A percentile compares a stretch with the other conserved stretches of the same genome.
These are phyloP conservation scores for Telenomus remus DNA, from an alignment of 1,140 invertebrate genomes.

Conservation along the genomic window DNA sequence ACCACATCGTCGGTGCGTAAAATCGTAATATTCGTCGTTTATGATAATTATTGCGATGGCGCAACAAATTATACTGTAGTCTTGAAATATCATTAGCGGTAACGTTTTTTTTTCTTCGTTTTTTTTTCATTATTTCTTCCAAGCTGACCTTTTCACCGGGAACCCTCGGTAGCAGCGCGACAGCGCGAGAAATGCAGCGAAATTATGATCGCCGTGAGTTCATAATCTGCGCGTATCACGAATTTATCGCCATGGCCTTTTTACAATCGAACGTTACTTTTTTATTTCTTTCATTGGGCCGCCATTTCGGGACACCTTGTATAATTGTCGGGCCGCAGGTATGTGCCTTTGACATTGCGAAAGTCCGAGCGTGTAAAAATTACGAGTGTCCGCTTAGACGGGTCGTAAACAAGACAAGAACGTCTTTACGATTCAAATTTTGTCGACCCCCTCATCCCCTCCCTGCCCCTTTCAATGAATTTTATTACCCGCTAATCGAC, in stretches of 20 bases:
- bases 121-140: no score
- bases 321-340: constrained; percentile 14
- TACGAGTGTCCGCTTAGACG: constrained; percentile 47
- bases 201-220: constrained; percentile 12
- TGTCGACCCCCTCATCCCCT: constrained; percentile 27
- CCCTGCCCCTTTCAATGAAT: constrained; percentile 30
- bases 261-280: constrained; percentile 3
- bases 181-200: constrained; percentile 36
- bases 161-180: constrained; percentile 32
- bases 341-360: constrained; percentile 43
- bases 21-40: constrained; percentile 55
- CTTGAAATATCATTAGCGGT: constrained; percentile 44
- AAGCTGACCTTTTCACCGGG: constrained; percentile 47
- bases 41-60: constrained; percentile 52
- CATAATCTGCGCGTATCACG: constrained; percentile 3
- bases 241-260: constrained; percentile 20
- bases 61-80: constrained; percentile 45
- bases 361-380: constrained; percentile 34
- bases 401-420: constrained; percentile 55
- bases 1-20: constrained; percentile 25
- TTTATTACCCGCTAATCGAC: constrained; percentile 56
- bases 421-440: constrained; percentile 60
- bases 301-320: constrained; percentile 34
- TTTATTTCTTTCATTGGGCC: neutral
- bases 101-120: no score